Evolutionary conservation across 1,140 invertebrate species (phyloP).

Genomic region (Heliconius nattereri): DNA sequence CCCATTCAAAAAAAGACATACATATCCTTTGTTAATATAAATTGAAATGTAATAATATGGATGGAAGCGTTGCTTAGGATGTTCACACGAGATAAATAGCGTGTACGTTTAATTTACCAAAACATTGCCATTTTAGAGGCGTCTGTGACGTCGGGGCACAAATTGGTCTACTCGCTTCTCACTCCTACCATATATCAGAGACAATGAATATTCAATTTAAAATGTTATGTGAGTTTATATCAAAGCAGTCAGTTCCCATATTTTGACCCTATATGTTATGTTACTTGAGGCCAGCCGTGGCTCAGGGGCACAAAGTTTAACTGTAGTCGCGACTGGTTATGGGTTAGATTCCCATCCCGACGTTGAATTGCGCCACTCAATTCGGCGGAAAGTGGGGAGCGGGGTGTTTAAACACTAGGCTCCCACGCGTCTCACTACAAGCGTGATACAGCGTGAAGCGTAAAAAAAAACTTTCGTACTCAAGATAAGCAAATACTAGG

Average conservation of each 20-base stretch:
- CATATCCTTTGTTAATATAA: neutral
- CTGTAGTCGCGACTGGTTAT: no score
- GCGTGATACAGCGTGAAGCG: no score
- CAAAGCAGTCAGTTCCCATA: neutral
- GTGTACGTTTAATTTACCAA: slow-evolving; percentile 54
- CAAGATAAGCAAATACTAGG: neutral
- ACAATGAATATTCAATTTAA: neutral
- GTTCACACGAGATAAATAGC: slow-evolving; percentile 50
- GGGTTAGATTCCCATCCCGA: no score
- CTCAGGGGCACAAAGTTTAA: no score
- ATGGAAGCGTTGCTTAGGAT: neutral
- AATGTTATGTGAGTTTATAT: neutral
- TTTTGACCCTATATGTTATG: neutral
- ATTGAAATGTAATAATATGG: neutral
- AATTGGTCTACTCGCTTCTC: slow-evolving; percentile 51
- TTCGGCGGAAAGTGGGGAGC: no score
- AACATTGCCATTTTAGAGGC: slow-evolving; percentile 49
- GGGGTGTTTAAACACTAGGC: no score
- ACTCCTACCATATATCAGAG: slow-evolving; percentile 37
- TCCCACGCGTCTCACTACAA: no score
- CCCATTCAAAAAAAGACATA: neutral
- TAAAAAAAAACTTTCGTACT: no score
- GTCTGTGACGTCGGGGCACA: slow-evolving; percentile 53
- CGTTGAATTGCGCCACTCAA: no score
- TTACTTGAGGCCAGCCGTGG: neutral